Conservation (phyloP, 2,888 invertebrate species). For the Brassicogethes aeneus region DNA sequence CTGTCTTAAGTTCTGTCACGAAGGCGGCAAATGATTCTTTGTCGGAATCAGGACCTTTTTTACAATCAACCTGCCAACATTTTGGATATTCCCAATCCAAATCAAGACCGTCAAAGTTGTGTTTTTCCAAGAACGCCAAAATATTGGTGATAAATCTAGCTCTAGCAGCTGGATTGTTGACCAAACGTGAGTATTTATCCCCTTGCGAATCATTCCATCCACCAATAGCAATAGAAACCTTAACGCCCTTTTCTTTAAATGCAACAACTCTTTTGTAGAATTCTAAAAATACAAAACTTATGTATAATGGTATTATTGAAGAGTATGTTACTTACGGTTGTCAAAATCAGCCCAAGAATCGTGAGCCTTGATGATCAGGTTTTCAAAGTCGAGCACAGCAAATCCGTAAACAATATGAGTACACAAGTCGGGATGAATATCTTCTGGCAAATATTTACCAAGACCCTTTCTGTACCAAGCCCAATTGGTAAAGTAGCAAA, state of each 20-base stretch:
- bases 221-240: conserved; percentile 82
- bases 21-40: conserved; percentile 70
- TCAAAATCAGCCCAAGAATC: conserved; percentile 89
- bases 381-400: conserved; percentile 78
- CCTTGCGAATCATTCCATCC: conserved; percentile 93
- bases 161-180: conserved; percentile 65
- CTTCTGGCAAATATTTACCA: conserved; percentile 76
- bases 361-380: conserved; percentile 69
- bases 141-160: conserved; percentile 66
- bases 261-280: conserved; percentile 79
- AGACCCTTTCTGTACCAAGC: conserved; percentile 80
- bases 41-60: conserved; percentile 74
- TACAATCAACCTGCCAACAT: conserved; percentile 84
- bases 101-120: conserved; percentile 88
- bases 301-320: neutral
- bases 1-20: conserved; percentile 60
- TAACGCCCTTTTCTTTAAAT: conserved; percentile 69
- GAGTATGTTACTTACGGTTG: conserved; percentile 52
- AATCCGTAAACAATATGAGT: conserved; percentile 92
- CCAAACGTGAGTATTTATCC: conserved; percentile 80
- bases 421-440: conserved; percentile 79
- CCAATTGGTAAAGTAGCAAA: conserved; percentile 92
- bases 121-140: conserved; percentile 66
- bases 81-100: conserved; percentile 93
- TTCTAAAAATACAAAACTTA: conserved; percentile 40